phyloP scores from a whole-genome alignment of 1,140 invertebrate species.

The Euwallacea similis region DNA sequence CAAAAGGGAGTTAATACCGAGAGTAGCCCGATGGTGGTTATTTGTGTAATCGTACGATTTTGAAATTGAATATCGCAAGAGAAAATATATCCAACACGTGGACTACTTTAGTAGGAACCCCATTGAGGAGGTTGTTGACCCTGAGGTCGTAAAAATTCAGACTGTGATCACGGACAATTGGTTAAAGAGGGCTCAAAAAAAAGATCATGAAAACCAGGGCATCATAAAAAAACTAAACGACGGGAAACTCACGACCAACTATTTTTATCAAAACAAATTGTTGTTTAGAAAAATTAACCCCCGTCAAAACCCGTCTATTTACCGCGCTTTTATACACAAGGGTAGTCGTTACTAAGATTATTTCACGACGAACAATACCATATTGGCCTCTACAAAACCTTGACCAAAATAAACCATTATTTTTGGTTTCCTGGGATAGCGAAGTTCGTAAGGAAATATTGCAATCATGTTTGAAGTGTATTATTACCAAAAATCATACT shows the following conservation, averaged over 20 bases:
- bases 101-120: constrained; percentile 29
- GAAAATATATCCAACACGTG: constrained; percentile 9
- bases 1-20: constrained; percentile 49
- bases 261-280: neutral
- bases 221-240: neutral
- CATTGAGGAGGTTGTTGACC: neutral
- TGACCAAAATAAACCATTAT: too few species aligned
- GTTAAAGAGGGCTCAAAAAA: constrained; percentile 12
- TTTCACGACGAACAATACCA: too few species aligned
- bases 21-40: constrained; percentile 51
- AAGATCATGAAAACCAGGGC: constrained; percentile 10
- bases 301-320: neutral
- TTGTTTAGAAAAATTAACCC: constrained; percentile 4
- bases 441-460: too few species aligned
- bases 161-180: constrained; percentile 6
- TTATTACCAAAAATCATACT: too few species aligned
- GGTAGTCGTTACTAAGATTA: too few species aligned
- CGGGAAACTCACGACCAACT: neutral
- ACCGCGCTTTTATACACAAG: too few species aligned
- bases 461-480: too few species aligned
- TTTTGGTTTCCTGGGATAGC: too few species aligned
- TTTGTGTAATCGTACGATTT: constrained; percentile 50
- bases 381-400: too few species aligned
- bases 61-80: constrained; percentile 25
- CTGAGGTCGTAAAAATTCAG: too few species aligned